These are phyloP conservation scores for Labia minor DNA, from an alignment of 2,888 invertebrate genomes.

Conservation along the genomic window DNA sequence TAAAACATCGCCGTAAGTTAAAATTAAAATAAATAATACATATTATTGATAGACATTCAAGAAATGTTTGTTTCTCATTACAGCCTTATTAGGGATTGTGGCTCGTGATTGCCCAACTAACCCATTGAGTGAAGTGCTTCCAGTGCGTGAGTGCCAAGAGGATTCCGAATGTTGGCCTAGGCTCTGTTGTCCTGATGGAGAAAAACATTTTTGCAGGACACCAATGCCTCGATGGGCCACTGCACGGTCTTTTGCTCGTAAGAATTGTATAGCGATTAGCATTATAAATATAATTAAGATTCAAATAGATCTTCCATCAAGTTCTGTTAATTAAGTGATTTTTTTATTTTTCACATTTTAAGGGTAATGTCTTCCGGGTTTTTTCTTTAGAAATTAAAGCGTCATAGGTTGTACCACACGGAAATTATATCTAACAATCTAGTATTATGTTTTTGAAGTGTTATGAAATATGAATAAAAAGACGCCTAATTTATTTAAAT, in stretches of 20 bases:
- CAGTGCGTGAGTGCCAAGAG: constrained; percentile 53
- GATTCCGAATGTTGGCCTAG: constrained; percentile 65
- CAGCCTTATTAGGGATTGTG: constrained; percentile 59
- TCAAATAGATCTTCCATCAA: no score
- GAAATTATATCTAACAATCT: no score
- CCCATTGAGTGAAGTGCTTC: constrained; percentile 55
- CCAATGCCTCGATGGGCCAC: constrained; percentile 52
- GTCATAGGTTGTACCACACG: no score
- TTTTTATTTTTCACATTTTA: not conserved
- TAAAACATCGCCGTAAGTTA: constrained; percentile 35
- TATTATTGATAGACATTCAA: not conserved
- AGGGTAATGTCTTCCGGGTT: no score
- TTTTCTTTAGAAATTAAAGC: no score
- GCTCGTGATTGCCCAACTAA: constrained; percentile 57
- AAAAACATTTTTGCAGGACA: constrained; percentile 56
- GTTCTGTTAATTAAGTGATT: not conserved
- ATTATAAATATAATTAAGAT: no score
- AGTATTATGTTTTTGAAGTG: no score
- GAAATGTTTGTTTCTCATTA: no score
- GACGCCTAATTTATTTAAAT: no score
- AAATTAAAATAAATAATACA: constrained; percentile 15
- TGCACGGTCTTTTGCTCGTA: constrained; percentile 45
- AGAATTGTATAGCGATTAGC: constrained; percentile 15
- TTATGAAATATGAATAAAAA: no score
- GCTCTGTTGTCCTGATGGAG: constrained; percentile 62